Evolutionary conservation across 2,888 invertebrate species (phyloP), one percentile per base, ranked within the genome.

Genomic region (Vanessa cardui): DNA sequence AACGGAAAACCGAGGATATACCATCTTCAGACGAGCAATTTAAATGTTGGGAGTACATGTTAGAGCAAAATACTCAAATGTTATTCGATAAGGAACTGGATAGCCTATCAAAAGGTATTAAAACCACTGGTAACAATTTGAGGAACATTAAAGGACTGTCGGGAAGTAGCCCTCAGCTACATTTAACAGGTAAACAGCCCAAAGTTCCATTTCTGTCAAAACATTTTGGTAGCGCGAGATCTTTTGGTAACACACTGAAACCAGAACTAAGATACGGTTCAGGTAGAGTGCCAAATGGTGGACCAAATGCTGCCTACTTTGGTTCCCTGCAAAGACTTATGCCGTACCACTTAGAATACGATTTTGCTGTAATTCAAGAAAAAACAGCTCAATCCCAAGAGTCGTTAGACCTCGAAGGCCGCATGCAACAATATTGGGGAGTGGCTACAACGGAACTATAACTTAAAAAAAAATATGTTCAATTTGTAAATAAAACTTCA

Each of bases 11-110:
- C 15, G 91, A 90, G 39, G 92, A 92, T 56, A 72, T 82, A 1
- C 81, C 86, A 2, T 92, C 96, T 68, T 95, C 96, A 1, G 97
- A 97, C 79, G 98, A 98, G 83, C 97, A 97, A 81, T 97, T 97
- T 80, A 96, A 97, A 82, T 98, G 97, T 81, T 98, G 98, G 98
- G 98, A 98, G 78, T 98, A 98, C 78, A 97, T 98, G 97, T 86
- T 98, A 59, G 98, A 98, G 81, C 97, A 97, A 83, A 98, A 98
- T 78, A 97, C 97, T 0, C 97, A 97, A 82, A 92, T 97, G 82
- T 81, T 98, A 2, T 98, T 98, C 78, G 97, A 97, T 84, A 97
- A 97, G 81, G 98, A 98, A 84, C 85, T 97, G 60, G 97, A 97
- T 79, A 96, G 97, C 46, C 87, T 97, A 54, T 95, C 96, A 0